Conservation (phyloP, 23 tunicate genomes). For the Styela clava region DNA sequence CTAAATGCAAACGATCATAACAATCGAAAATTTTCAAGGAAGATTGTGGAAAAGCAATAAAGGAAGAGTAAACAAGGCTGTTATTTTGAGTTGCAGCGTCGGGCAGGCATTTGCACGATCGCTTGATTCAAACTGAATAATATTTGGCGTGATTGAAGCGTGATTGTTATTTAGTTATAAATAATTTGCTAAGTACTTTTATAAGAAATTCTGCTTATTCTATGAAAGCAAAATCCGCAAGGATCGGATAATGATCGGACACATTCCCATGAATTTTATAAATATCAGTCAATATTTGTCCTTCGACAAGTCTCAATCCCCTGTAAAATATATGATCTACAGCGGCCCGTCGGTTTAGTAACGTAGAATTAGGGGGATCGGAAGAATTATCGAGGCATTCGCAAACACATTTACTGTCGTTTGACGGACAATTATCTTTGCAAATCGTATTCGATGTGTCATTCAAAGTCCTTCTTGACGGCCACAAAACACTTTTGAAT, state of each 20-base stretch:
- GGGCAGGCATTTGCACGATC: no score
- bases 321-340: slow-evolving; percentile 81
- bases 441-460: not conserved
- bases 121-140: no score
- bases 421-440: not conserved
- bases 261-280: slow-evolving; percentile 23
- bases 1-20: no score
- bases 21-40: no score
- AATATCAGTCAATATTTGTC: not conserved
- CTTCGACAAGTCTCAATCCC: slow-evolving; percentile 34
- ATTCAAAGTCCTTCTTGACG: not conserved
- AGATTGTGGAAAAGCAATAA: no score
- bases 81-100: no score
- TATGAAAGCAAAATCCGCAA: slow-evolving; percentile 43
- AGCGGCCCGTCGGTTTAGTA: slow-evolving; percentile 47
- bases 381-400: slow-evolving; percentile 9
- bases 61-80: no score
- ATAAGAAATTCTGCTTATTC: no score
- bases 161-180: no score
- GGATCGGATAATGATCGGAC: slow-evolving; percentile 80
- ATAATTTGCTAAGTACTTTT: no score
- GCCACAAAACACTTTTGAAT: slow-evolving; percentile 56
- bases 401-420: slow-evolving; percentile 10
- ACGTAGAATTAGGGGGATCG: slow-evolving; percentile 35
- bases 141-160: no score